Percentiles rank a stretch among this genome's conserved stretches.
These are phyloP conservation scores for Dermolepida albohirtum DNA, from an alignment of 2,888 invertebrate species.

Conservation along the genomic window DNA sequence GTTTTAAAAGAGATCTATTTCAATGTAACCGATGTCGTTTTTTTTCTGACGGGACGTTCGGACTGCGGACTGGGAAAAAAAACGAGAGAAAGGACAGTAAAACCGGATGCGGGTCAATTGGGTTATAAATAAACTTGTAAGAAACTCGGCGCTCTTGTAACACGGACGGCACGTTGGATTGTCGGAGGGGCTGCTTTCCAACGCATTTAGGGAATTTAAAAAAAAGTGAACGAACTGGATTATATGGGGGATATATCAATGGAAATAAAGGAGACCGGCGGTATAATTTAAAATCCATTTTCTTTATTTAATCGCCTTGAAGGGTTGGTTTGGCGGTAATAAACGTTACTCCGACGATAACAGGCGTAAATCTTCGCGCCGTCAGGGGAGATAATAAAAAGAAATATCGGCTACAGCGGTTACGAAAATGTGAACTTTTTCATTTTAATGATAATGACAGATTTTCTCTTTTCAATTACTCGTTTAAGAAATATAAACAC, in stretches of 20 bases:
- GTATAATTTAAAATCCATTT: conserved; percentile 38
- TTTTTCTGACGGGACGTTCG: conserved; percentile 28
- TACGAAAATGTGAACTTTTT: neutral
- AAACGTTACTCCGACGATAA: conserved; percentile 16
- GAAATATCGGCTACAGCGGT: conserved; percentile 19
- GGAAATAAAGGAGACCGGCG: conserved; percentile 23
- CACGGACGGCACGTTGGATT: neutral
- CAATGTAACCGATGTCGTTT: conserved; percentile 35
- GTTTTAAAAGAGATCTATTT: conserved; percentile 39
- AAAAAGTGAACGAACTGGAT: conserved; percentile 22
- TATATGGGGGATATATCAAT: conserved; percentile 33
- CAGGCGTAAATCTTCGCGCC: conserved; percentile 31
- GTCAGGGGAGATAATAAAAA: conserved; percentile 30
- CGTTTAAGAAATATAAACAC: neutral
- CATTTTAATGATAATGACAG: conserved; percentile 4
- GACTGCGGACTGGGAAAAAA: conserved; percentile 16
- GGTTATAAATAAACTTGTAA: conserved; percentile 41
- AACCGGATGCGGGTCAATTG: conserved; percentile 39
- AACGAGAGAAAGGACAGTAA: conserved; percentile 23
- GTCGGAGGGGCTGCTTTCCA: neutral
- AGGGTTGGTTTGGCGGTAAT: conserved; percentile 15
- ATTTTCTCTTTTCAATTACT: neutral
- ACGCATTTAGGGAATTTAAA: conserved; percentile 20
- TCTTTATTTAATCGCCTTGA: conserved; percentile 33
- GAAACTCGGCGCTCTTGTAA: conserved; percentile 6